Evolutionary conservation across 2,888 invertebrate species (phyloP).

Genomic region (Drosophila kanekoi): DNA sequence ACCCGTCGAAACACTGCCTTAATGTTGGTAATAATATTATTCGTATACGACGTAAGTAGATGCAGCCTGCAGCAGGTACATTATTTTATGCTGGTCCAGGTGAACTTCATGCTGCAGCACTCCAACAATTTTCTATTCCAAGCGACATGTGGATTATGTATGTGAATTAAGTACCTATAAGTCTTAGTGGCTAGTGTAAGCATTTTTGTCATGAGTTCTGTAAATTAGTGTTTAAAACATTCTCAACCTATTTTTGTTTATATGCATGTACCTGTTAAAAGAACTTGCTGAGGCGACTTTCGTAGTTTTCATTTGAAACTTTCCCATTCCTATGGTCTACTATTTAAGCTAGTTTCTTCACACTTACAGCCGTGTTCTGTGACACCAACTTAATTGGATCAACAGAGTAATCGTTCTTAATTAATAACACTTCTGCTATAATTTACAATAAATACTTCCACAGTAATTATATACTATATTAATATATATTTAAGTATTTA

Average conservation of each 20-base stretch:
- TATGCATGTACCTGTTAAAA: no score
- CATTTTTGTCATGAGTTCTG: not conserved
- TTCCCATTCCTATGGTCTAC: no score
- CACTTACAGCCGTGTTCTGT: no score
- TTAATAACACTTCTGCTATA: no score
- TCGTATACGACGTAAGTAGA: slow-evolving; percentile 55
- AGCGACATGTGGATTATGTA: slow-evolving; percentile 18
- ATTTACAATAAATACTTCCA: no score
- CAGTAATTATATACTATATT: no score
- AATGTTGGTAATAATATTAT: slow-evolving; percentile 80
- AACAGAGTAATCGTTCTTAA: no score
- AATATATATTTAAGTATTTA: no score
- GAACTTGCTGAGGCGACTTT: no score
- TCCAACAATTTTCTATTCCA: slow-evolving; percentile 11
- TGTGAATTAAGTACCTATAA: not conserved
- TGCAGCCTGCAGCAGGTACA: slow-evolving; percentile 80
- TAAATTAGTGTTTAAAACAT: slow-evolving; percentile 1
- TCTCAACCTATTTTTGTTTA: not conserved
- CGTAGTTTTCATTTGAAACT: no score
- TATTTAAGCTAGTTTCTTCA: no score
- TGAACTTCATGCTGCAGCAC: slow-evolving; percentile 60
- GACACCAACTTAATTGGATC: no score
- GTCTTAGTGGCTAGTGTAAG: not conserved
- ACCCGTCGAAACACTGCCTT: slow-evolving; percentile 52
- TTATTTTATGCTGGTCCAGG: slow-evolving; percentile 85